phyloP scores from a whole-genome alignment of 2,113 vertebrate species.

The Syrmaticus mikado region DNA sequence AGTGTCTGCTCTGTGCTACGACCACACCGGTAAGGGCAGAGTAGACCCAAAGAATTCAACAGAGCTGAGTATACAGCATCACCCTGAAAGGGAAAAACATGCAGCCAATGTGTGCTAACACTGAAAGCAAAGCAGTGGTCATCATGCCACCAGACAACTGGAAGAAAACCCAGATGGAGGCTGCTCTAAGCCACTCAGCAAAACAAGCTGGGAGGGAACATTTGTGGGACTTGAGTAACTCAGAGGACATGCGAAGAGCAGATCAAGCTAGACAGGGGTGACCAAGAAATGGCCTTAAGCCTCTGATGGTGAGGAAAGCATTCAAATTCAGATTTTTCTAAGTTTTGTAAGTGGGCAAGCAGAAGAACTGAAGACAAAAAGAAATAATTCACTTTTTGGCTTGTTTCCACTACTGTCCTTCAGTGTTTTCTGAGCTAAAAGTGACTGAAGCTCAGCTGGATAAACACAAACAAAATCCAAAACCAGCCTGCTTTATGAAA shows the following conservation, averaged over 20 bases:
- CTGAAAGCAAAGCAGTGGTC: neutral
- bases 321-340: neutral
- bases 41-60: neutral
- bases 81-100: neutral
- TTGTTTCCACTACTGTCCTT: constrained; percentile 14
- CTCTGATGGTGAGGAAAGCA: neutral
- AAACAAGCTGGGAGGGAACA: neutral
- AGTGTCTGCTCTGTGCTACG: neutral
- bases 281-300: neutral
- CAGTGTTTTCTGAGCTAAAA: constrained; percentile 19
- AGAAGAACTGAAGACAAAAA: constrained; percentile 3
- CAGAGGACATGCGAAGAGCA: neutral
- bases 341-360: neutral
- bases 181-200: neutral
- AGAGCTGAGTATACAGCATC: neutral
- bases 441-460: neutral
- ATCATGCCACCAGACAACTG: neutral
- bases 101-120: neutral
- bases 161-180: neutral
- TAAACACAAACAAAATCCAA: constrained; percentile 19
- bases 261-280: neutral
- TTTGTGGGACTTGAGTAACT: neutral
- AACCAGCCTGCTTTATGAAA: neutral
- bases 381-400: constrained; percentile 33
- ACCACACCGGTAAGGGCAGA: neutral